phyloP scores from a whole-genome alignment of 2,113 vertebrate genomes.

The Etia nguti region DNA sequence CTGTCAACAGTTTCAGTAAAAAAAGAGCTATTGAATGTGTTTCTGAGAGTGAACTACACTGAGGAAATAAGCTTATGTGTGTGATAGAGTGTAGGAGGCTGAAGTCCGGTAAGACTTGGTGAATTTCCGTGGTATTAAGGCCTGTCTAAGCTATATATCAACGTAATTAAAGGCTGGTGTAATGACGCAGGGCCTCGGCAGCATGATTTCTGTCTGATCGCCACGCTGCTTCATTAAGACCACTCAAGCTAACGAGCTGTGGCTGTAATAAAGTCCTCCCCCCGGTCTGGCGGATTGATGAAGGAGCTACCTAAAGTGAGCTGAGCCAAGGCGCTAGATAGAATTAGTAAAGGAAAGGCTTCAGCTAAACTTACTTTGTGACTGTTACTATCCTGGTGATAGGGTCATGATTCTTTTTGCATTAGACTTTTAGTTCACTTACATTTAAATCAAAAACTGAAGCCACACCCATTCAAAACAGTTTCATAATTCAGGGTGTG shows the following conservation, averaged over 20 bases:
- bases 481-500: not conserved
- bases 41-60: not conserved
- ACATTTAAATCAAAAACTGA: no score
- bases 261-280: conserved; percentile 99
- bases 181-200: conserved; percentile 98
- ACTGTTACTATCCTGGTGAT: conserved; percentile 78
- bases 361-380: conserved; percentile 92
- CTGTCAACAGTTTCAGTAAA: not conserved
- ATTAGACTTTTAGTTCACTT: no score
- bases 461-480: not conserved
- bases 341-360: conserved; percentile 80
- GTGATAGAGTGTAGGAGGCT: conserved; percentile 15
- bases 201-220: conserved; percentile 99
- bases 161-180: conserved; percentile 98
- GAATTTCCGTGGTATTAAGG: conserved; percentile 73
- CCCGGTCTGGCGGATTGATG: conserved; percentile 92
- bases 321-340: conserved; percentile 89
- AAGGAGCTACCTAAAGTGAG: conserved; percentile 85
- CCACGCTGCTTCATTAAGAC: conserved; percentile 99
- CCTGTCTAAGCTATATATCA: conserved; percentile 89
- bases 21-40: not conserved
- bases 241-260: conserved; percentile 99
- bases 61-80: not conserved
- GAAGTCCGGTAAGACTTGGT: conserved; percentile 76
- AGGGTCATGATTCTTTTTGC: not conserved